Percentiles rank a stretch among this genome's conserved stretches.
Conservation (phyloP, 2,888 invertebrate genomes). For the Luffia ferchaultella region DNA sequence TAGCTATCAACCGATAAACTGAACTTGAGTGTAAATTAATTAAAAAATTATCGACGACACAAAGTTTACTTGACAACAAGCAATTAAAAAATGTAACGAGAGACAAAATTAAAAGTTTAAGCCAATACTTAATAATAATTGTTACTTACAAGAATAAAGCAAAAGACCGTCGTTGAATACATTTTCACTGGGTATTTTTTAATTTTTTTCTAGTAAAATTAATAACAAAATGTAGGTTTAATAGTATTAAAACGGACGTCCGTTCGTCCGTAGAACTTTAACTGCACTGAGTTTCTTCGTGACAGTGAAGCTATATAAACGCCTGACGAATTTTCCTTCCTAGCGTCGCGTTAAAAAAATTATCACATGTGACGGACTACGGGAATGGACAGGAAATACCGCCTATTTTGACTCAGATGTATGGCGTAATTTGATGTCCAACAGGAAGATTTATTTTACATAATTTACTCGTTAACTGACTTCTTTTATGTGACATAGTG, state of each 20-base stretch:
- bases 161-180: background rate
- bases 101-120: no score
- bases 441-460: background rate
- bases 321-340: background rate
- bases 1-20: no score
- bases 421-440: background rate
- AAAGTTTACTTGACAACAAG: no score
- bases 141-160: background rate
- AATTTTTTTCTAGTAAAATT: background rate
- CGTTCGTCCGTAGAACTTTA: background rate
- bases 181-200: background rate
- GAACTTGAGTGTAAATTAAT: no score
- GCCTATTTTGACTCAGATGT: background rate
- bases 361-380: background rate
- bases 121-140: no score
- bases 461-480: no score
- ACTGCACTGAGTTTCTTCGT: background rate
- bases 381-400: background rate
- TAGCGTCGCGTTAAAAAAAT: background rate
- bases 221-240: background rate
- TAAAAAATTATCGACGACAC: no score
- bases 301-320: background rate
- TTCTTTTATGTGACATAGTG: no score
- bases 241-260: background rate
- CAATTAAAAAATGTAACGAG: no score